Percentiles rank a stretch among this genome's conserved stretches.
phyloP scores from a whole-genome alignment of 2,888 invertebrate species.

The Lepas anatifera region DNA sequence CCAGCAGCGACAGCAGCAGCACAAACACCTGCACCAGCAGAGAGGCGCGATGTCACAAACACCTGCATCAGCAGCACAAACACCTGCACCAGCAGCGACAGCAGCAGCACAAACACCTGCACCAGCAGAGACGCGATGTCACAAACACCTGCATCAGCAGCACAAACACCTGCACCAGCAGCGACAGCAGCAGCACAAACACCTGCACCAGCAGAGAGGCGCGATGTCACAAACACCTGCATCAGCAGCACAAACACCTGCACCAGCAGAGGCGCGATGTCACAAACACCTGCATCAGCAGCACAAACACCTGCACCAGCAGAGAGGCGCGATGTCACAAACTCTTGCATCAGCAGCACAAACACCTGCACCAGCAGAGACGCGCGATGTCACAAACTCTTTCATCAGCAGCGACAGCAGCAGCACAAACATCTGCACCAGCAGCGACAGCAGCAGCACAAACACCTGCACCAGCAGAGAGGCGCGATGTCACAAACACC shows the following conservation, averaged over 20 bases:
- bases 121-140: background rate
- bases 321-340: background rate
- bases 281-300: background rate
- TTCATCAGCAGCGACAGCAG: background rate
- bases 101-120: background rate
- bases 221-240: background rate
- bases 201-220: no score
- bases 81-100: background rate
- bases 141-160: background rate
- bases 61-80: background rate
- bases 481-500: background rate
- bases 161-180: background rate
- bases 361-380: background rate
- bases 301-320: background rate
- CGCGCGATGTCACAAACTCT: background rate
- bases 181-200: background rate
- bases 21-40: conserved; percentile 56
- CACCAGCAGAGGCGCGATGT: background rate
- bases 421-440: conserved; percentile 45
- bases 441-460: conserved; percentile 73
- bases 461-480: conserved; percentile 48
- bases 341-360: background rate
- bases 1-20: conserved; percentile 73
- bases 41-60: background rate
- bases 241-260: background rate